Evolutionary conservation across 2,888 invertebrate genomes (phyloP).

Genomic region (Agriopis leucophaearia): DNA sequence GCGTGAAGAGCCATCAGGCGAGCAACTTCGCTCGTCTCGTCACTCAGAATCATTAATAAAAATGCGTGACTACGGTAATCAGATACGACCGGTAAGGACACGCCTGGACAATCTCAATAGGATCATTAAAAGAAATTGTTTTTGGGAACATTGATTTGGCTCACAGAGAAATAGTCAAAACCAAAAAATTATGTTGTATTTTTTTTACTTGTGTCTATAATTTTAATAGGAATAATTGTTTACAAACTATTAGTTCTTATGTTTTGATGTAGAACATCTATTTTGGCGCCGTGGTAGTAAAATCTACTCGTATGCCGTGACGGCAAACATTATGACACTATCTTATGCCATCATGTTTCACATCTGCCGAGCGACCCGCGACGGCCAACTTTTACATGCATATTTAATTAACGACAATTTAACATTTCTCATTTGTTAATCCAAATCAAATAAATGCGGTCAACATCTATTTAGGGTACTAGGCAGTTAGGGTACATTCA

Average conservation of each 20-base stretch:
- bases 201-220: slow-evolving; percentile 1
- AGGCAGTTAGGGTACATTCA: slow-evolving; percentile 22
- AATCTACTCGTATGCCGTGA: no score
- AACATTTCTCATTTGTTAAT: slow-evolving; percentile 8
- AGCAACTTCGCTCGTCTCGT: no score
- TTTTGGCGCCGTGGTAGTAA: no score
- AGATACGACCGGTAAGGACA: slow-evolving; percentile 1
- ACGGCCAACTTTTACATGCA: background rate
- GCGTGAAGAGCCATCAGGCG: no score
- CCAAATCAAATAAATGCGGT: slow-evolving; percentile 26
- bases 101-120: slow-evolving; percentile 13
- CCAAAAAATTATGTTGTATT: background rate
- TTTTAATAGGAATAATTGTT: slow-evolving; percentile 1
- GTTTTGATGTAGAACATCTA: no score
- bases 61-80: background rate
- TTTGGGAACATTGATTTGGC: slow-evolving; percentile 12
- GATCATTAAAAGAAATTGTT: slow-evolving; percentile 2
- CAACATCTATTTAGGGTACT: slow-evolving; percentile 33
- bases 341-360: no score
- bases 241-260: background rate
- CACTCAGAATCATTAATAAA: no score
- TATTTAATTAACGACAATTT: slow-evolving; percentile 8
- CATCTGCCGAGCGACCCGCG: no score
- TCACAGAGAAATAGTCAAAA: slow-evolving; percentile 8
- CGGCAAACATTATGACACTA: no score